Percentiles rank a stretch among this genome's conserved stretches.
Conservation (phyloP, 2,113 vertebrate species). For the Natator depressus region DNA sequence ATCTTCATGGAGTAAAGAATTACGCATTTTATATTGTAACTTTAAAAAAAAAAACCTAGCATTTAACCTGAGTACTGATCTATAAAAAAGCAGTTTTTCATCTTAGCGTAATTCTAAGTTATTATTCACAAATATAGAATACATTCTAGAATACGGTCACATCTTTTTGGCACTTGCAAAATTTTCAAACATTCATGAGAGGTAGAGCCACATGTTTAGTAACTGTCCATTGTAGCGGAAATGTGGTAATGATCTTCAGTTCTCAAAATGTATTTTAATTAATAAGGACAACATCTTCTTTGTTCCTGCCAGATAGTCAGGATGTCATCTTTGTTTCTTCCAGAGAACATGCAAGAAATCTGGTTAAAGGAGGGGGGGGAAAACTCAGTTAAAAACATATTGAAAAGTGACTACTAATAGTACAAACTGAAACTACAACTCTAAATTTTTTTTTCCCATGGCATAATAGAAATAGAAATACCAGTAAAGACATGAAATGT, state of each 20-base stretch:
- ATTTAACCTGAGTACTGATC: conserved; percentile 5
- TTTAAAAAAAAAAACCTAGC: conserved; percentile 3
- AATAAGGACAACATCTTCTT: not conserved
- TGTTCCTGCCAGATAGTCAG: not conserved
- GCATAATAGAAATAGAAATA: not conserved
- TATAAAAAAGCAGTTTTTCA: conserved; percentile 18
- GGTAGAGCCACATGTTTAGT: not conserved
- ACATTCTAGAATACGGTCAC: not conserved
- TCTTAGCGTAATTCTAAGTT: conserved; percentile 28
- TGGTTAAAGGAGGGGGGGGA: not conserved
- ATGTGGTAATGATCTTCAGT: not conserved
- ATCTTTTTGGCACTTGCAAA: conserved; percentile 1
- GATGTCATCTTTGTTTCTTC: conserved; percentile 1
- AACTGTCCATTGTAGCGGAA: not conserved
- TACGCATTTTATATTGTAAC: not conserved
- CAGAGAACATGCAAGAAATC: not conserved
- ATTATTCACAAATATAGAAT: conserved; percentile 17
- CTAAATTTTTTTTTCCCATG: not conserved
- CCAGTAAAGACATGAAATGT: not conserved
- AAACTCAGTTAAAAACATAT: not conserved
- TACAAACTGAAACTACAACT: not conserved
- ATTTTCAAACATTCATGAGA: not conserved
- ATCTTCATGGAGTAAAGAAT: conserved; percentile 4
- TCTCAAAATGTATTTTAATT: not conserved
- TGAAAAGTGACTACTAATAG: not conserved